Conservation (phyloP, 1,140 invertebrate species). For the Brachionus paranguensis region DNA sequence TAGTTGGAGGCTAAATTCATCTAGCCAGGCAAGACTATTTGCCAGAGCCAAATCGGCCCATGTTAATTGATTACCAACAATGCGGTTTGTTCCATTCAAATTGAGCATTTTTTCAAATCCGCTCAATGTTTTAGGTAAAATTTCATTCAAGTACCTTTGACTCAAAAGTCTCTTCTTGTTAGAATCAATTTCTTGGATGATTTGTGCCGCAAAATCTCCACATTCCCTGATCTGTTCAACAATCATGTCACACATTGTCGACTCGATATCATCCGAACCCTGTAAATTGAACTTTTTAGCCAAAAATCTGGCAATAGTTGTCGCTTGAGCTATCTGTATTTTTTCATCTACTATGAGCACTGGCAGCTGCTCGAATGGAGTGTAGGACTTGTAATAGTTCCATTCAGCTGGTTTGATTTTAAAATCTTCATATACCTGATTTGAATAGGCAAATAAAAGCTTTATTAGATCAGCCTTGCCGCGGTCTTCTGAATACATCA, state of each 20-base stretch:
- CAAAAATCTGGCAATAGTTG: not conserved
- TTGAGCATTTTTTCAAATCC: conserved; percentile 33
- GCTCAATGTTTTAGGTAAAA: not conserved
- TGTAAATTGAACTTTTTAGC: conserved; percentile 18
- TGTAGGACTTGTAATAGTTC: conserved; percentile 8
- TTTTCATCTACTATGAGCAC: not conserved
- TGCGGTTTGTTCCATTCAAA: not conserved
- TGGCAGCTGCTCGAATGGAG: conserved; percentile 26
- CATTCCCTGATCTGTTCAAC: conserved; percentile 33
- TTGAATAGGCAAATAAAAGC: not conserved
- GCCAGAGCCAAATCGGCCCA: conserved; percentile 33
- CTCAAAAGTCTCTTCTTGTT: not conserved
- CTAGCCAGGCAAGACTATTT: conserved; percentile 5
- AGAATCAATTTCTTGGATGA: not conserved
- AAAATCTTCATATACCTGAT: not conserved
- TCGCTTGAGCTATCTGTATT: not conserved
- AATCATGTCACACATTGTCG: conserved; percentile 16
- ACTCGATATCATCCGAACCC: not conserved
- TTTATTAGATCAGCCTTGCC: conserved; percentile 25
- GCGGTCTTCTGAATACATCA: conserved; percentile 25
- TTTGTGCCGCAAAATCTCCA: not conserved
- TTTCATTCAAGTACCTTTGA: not conserved
- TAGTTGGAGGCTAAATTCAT: not conserved
- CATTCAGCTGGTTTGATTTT: conserved; percentile 6
- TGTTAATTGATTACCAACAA: conserved; percentile 19